phyloP scores from a whole-genome alignment of 2,113 vertebrate genomes.

The Erpornis zantholeuca region DNA sequence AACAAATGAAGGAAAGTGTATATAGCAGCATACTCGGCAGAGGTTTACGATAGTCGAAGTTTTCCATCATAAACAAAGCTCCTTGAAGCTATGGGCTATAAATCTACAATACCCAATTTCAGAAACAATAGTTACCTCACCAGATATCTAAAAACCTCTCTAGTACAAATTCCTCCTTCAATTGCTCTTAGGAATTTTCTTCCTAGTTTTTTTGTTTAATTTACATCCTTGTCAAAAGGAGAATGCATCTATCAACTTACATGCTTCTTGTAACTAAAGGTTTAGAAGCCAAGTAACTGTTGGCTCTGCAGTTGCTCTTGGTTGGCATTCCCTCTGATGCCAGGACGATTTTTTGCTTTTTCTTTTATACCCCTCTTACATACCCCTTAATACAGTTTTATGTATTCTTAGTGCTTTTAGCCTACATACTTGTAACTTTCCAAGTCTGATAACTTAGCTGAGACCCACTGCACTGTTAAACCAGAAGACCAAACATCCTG shows the following conservation, averaged over 20 bases:
- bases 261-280: neutral
- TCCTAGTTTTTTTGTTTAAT: neutral
- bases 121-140: neutral
- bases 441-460: too few species aligned
- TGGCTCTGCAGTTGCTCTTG: neutral
- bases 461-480: too few species aligned
- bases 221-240: neutral
- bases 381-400: too few species aligned
- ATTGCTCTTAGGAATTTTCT: neutral
- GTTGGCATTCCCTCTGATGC: neutral
- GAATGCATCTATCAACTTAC: neutral
- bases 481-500: too few species aligned
- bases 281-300: neutral
- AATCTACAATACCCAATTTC: neutral
- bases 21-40: neutral
- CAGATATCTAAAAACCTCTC: neutral
- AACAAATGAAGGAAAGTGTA: neutral
- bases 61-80: neutral
- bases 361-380: too few species aligned
- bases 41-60: neutral
- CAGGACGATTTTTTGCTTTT: too few species aligned
- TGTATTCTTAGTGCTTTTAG: too few species aligned
- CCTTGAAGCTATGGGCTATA: neutral
- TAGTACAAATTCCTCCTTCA: neutral
- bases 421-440: too few species aligned